Evolutionary conservation across 1,140 invertebrate species (phyloP).

Genomic region (Triops cancriformis): DNA sequence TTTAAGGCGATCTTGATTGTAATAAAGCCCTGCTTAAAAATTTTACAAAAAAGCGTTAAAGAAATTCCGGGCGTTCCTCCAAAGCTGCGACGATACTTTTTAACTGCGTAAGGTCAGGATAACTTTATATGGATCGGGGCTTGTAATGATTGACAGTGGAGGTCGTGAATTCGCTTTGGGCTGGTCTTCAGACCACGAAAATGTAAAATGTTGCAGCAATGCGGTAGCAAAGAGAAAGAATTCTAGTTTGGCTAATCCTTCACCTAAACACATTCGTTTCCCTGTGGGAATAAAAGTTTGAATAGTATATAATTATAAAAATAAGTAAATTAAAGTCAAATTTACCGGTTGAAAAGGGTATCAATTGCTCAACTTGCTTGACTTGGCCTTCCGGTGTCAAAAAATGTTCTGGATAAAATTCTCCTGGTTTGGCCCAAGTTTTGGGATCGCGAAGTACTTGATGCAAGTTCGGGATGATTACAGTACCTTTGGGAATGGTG

Average conservation of each 20-base stretch:
- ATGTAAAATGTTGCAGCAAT: constrained; percentile 66
- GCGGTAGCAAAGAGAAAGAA: constrained; percentile 72
- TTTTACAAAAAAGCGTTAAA: no score
- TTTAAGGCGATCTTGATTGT: no score
- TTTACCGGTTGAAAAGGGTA: constrained; percentile 30
- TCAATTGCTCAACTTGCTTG: constrained; percentile 24
- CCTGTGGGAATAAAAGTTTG: constrained; percentile 41
- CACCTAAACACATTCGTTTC: constrained; percentile 75
- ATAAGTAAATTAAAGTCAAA: not conserved
- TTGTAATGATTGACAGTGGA: not conserved
- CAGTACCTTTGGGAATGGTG: constrained; percentile 29
- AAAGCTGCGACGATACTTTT: no score
- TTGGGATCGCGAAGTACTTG: constrained; percentile 38
- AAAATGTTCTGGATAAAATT: constrained; percentile 35
- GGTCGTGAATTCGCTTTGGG: not conserved
- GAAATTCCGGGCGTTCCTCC: no score
- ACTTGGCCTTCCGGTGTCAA: constrained; percentile 28
- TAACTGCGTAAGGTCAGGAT: not conserved
- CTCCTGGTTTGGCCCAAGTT: constrained; percentile 38
- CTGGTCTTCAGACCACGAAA: constrained; percentile 35
- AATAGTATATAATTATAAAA: constrained; percentile 14
- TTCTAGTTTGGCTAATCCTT: constrained; percentile 70
- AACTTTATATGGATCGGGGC: not conserved
- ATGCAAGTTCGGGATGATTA: constrained; percentile 39
- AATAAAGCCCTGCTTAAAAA: no score